These are phyloP conservation scores for Euproctis similis DNA, from an alignment of 2,888 invertebrate genomes.

Conservation along the genomic window DNA sequence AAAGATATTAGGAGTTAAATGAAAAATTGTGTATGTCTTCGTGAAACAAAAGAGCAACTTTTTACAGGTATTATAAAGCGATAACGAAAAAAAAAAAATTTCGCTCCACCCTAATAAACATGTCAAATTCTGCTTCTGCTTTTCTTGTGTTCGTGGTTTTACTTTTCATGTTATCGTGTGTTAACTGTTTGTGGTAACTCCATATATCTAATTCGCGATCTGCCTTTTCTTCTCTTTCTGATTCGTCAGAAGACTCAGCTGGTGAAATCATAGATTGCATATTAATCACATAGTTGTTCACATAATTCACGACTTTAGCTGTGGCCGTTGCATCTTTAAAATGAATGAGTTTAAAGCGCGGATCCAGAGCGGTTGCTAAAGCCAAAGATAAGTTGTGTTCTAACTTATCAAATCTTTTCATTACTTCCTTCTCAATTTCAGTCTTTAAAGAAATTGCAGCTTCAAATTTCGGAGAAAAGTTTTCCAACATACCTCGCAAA, in stretches of 20 bases:
- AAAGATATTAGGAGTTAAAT: constrained; percentile 2
- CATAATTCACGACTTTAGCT: no score
- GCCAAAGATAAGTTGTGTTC: not conserved
- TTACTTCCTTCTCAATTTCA: not conserved
- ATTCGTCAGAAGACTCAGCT: no score
- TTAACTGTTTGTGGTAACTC: no score
- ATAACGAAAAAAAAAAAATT: not conserved
- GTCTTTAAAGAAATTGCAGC: not conserved
- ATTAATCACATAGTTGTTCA: no score
- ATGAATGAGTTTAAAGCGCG: constrained; percentile 1
- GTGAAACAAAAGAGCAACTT: constrained; percentile 1
- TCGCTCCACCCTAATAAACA: not conserved
- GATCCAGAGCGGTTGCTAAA: constrained; percentile 2
- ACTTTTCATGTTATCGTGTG: no score
- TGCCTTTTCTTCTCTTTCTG: no score
- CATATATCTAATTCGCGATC: no score
- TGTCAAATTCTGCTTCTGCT: no score
- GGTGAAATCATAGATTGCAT: no score
- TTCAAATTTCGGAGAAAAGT: not conserved
- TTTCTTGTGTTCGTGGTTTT: no score
- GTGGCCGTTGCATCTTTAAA: no score
- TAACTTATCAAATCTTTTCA: not conserved
- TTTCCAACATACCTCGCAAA: not conserved
- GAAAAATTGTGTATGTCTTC: constrained; percentile 3
- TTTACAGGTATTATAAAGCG: not conserved